phyloP scores from a whole-genome alignment of 2,888 invertebrate species.

The Tenthredo notha region DNA sequence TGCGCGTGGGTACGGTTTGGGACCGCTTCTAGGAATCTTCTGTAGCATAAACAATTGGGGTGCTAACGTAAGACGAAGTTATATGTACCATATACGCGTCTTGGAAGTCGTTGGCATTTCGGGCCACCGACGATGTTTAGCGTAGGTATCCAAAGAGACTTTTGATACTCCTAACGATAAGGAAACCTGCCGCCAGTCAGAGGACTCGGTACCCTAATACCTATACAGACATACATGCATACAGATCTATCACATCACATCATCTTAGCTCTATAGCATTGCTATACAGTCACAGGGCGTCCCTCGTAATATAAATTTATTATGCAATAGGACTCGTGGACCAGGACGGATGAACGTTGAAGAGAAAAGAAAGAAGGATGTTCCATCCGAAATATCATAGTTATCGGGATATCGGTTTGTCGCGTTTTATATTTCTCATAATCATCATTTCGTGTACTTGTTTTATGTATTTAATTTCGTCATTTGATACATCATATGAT shows the following conservation, averaged over 20 bases:
- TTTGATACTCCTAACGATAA: constrained; percentile 48
- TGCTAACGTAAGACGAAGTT: constrained; percentile 44
- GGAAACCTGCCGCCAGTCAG: background rate
- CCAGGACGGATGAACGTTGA: no score
- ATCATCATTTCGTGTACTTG: no score
- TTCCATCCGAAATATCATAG: no score
- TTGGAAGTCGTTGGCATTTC: constrained; percentile 50
- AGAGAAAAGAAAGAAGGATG: no score
- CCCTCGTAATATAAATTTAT: no score
- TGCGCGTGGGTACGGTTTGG: constrained; percentile 37
- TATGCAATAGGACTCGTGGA: no score
- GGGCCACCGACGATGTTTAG: constrained; percentile 47
- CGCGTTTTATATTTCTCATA: no score
- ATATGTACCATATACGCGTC: background rate
- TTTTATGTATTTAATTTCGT: no score
- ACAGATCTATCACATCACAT: background rate
- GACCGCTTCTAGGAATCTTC: constrained; percentile 52
- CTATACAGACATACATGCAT: background rate
- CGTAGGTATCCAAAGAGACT: background rate
- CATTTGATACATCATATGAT: background rate
- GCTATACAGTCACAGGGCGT: no score
- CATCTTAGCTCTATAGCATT: background rate
- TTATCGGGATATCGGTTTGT: no score
- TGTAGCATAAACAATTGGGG: constrained; percentile 54
- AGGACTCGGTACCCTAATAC: background rate